phyloP scores from a whole-genome alignment of 1,140 invertebrate genomes.

The Euura saliciscinereae region DNA sequence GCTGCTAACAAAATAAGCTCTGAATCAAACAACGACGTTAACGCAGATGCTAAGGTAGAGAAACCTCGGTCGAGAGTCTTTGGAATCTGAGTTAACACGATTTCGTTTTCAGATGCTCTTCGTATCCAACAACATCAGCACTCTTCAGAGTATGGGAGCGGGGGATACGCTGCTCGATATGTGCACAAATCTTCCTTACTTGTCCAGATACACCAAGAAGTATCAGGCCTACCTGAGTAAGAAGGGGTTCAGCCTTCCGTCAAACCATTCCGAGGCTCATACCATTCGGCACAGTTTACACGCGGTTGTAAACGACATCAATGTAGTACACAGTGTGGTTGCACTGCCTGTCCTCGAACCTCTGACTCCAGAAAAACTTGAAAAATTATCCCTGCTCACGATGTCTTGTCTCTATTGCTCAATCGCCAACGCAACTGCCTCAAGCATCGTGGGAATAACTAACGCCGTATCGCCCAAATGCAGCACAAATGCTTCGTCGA shows the following conservation, averaged over 20 bases:
- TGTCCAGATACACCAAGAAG: constrained; percentile 75
- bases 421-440: constrained; percentile 72
- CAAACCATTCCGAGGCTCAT: constrained; percentile 76
- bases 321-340: constrained; percentile 80
- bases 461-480: constrained; percentile 68
- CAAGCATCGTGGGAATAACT: constrained; percentile 69
- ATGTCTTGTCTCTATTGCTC: constrained; percentile 83
- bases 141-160: constrained; percentile 75
- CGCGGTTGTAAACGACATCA: constrained; percentile 81
- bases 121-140: constrained; percentile 59
- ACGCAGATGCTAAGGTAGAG: constrained; percentile 49
- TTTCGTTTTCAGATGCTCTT: constrained; percentile 55
- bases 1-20: constrained; percentile 38
- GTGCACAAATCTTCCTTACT: constrained; percentile 75
- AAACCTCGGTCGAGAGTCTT: background rate
- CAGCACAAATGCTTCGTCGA: constrained; percentile 48
- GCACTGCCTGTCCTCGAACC: constrained; percentile 88
- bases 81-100: background rate
- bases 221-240: constrained; percentile 73
- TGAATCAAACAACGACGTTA: constrained; percentile 38
- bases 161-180: constrained; percentile 80
- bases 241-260: constrained; percentile 70
- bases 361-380: constrained; percentile 78
- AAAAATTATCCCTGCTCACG: constrained; percentile 76
- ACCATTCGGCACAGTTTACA: constrained; percentile 76